Evolutionary conservation across 2,113 vertebrate genomes (phyloP), one percentile per base, ranked within the genome.

Genomic region (Plectropomus leopardus): DNA sequence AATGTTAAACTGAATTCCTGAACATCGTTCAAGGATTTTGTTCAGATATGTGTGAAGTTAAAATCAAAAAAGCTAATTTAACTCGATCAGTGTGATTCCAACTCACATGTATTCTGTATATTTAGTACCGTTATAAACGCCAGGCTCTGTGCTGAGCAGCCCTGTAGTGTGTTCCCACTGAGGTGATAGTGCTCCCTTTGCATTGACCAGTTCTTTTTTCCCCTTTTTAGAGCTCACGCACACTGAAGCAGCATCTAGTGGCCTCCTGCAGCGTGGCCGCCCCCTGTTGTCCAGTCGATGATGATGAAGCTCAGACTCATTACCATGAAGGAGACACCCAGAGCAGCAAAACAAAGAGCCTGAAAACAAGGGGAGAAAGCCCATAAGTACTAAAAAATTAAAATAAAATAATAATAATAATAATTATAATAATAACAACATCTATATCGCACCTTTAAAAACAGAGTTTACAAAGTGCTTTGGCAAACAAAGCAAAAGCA

Each of bases 231-330:
- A 70, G 42, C 70, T 51, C 45, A 72, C 77, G 71, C 64, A 82
- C 75, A 81, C 30, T 40, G 5, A 48, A 66, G 48, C 48, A 61
- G 73, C 50, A 64, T 87, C 94, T 99, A 99, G 93, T 99, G 98
- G 92, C 93, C 97, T 72, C 97, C 96, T 0, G 92, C 95, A 0
- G 94, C 93, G 63, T 48, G 94, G 82, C 92, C 75, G 10, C 83
- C 92, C 0, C 97, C 98, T 0, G 92, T 92, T 71, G 95, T 94
- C 98, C 98, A 99, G 91, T 99, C 97, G 1, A 95, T 97, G 93
- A 99, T 94, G 87, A 99, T 99, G 93, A 99, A 99, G 89, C 97
- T 97, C 94, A 99, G 89, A 82, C 98, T 99, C 98, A 99, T 99
- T 69, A 94, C 94, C 98, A 99, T 99, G 91, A 99, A 97, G 89